Evolutionary conservation across 1,140 invertebrate genomes (phyloP).

Genomic region (Lepidostoma basale): DNA sequence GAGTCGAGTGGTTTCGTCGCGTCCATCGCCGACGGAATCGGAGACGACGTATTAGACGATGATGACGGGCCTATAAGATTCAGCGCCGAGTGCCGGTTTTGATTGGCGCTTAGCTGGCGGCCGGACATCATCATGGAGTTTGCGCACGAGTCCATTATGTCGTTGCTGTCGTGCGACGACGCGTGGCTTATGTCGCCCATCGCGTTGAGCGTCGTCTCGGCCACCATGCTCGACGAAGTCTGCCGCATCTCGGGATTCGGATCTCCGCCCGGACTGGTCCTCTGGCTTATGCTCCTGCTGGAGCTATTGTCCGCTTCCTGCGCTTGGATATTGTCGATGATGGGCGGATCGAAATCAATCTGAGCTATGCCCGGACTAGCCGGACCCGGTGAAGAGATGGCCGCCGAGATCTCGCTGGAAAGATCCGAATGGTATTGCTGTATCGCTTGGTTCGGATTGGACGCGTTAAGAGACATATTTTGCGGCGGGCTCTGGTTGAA

Average conservation of each 20-base stretch:
- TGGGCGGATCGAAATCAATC: slow-evolving; percentile 78
- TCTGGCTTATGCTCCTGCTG: slow-evolving; percentile 43
- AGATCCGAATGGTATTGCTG: slow-evolving; percentile 75
- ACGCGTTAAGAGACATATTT: slow-evolving; percentile 34
- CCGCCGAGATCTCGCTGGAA: slow-evolving; percentile 77
- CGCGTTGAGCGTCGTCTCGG: slow-evolving; percentile 32
- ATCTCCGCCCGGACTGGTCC: slow-evolving; percentile 48
- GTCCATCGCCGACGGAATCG: slow-evolving; percentile 39
- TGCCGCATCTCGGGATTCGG: slow-evolving; percentile 32
- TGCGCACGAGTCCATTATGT: slow-evolving; percentile 40
- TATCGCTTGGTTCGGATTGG: slow-evolving; percentile 42
- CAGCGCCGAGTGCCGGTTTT: slow-evolving; percentile 40
- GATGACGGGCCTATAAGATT: slow-evolving; percentile 43
- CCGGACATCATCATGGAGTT: slow-evolving; percentile 40
- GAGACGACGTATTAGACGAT: slow-evolving; percentile 39
- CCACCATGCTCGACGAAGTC: slow-evolving; percentile 16
- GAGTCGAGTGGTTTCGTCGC: slow-evolving; percentile 36
- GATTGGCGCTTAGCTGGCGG: slow-evolving; percentile 24
- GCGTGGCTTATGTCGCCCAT: slow-evolving; percentile 43
- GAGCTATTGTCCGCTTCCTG: slow-evolving; percentile 39
- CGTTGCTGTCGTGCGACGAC: slow-evolving; percentile 45
- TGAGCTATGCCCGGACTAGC: slow-evolving; percentile 72
- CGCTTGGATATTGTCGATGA: slow-evolving; percentile 48
- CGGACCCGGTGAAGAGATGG: slow-evolving; percentile 72
- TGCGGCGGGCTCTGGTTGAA: slow-evolving; percentile 41